Evolutionary conservation across 2,797 vertebrate genomes (phyloP), one percentile per base, ranked within the genome.

Genomic region (Alfaro cultratus): DNA sequence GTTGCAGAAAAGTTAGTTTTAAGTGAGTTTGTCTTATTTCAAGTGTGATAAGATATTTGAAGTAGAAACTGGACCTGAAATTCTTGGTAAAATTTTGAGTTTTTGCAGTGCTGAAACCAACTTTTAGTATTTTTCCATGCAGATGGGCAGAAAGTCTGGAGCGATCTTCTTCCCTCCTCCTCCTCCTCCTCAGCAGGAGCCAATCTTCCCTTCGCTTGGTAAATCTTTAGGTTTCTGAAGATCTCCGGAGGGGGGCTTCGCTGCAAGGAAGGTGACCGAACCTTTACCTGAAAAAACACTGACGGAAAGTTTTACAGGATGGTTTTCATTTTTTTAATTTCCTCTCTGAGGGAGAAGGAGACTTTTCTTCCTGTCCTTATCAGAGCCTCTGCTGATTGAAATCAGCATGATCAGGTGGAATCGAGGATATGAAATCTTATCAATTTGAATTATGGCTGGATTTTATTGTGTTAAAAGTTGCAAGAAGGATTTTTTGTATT

Each of bases 331-430:
- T 53, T 71, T 73, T 53, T 15, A 21, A n/a, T 74, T 60, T 71
- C 62, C 18, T 49, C 43, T 21, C 31, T 36, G 75, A 26, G 70
- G 76, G 45, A 10, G 43, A 77, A n/a, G 34, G 46, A 84, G 23
- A 64, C 74, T 34, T n/a, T 57, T 49, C 49, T 49, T 72, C 64
- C 62, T 36, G 60, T 39, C 39, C 39, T 68, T 16, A 2, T 43
- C 4, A 53, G 79, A 75, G 26, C 49, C 21, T 82, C 76, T 81
- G 76, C 49, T 81, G 83, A 78, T 23, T 45, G 55, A 83, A 23
- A 43, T 1, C 85, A 80, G 78, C 39, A 2, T 77, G 47, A 76
- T 73, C 36, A 46, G 49, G 46, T 18, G 71, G 26, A 46, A n/a
- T 26, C 0, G 21, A 46, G 36, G 72, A 78, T 67, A 60, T 34